phyloP scores from a whole-genome alignment of 2,888 invertebrate species.

The Heliconius sara region DNA sequence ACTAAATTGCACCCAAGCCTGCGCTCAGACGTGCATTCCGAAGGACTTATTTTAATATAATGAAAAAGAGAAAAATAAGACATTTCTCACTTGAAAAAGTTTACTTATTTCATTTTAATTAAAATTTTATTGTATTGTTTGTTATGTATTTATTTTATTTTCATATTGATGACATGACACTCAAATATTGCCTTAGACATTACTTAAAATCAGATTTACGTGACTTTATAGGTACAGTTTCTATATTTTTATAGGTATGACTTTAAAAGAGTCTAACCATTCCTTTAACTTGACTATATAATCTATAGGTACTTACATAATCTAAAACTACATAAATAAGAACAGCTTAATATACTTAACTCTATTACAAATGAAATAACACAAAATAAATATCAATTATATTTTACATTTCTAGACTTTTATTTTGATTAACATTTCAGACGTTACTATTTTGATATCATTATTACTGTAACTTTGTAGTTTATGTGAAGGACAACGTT shows the following conservation, averaged over 20 bases:
- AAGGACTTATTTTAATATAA: neutral
- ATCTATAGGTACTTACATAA: neutral
- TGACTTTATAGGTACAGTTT: no score
- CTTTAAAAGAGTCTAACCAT: no score
- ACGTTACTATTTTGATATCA: neutral
- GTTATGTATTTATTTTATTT: neutral
- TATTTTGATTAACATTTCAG: neutral
- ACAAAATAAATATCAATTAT: neutral
- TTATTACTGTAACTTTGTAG: constrained; percentile 2
- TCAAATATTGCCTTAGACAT: no score
- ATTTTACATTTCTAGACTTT: neutral
- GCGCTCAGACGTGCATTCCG: constrained; percentile 2
- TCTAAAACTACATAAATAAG: no score
- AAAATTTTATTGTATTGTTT: neutral
- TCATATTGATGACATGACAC: no score
- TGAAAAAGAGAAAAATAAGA: constrained; percentile 8
- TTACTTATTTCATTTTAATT: no score
- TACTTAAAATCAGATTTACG: no score
- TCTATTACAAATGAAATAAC: neutral
- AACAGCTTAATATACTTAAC: neutral
- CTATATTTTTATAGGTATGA: no score
- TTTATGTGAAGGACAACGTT: neutral
- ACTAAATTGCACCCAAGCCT: constrained; percentile 11
- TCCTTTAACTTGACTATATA: no score
- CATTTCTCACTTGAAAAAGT: neutral